Conservation (phyloP, 2,888 invertebrate species). For the Thera obeliscata region DNA sequence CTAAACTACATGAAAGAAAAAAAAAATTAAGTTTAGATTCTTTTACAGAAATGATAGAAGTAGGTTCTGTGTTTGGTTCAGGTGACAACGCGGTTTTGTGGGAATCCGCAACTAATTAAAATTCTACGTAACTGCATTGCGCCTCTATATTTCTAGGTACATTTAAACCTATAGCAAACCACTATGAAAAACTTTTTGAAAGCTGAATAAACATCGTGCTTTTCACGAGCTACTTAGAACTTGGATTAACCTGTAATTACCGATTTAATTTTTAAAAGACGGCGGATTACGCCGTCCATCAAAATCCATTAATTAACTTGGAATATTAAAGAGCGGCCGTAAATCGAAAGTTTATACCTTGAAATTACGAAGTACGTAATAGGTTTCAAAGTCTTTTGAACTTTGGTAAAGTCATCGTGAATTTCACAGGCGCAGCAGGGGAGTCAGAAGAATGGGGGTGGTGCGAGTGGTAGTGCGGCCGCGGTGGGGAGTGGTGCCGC, state of each 20-base stretch:
- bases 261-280: constrained; percentile 62
- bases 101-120: constrained; percentile 79
- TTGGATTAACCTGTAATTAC: constrained; percentile 66
- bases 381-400: constrained; percentile 76
- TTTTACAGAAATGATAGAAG: no score
- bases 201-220: constrained; percentile 36
- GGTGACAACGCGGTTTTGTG: constrained; percentile 53
- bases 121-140: constrained; percentile 76
- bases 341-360: constrained; percentile 76
- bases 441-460: constrained; percentile 66
- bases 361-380: constrained; percentile 78
- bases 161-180: constrained; percentile 43
- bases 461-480: constrained; percentile 58
- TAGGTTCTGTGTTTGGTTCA: background rate
- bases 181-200: constrained; percentile 29
- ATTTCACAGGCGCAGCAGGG: constrained; percentile 75
- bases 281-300: constrained; percentile 70
- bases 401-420: constrained; percentile 71
- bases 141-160: constrained; percentile 40
- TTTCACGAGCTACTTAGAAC: constrained; percentile 48
- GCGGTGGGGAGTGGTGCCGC: constrained; percentile 52
- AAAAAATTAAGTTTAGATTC: no score
- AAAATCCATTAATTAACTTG: constrained; percentile 80
- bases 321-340: constrained; percentile 76
- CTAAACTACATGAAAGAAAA: no score